phyloP scores from a whole-genome alignment of 2,888 invertebrate genomes.

The Cerceris ruficornis region DNA sequence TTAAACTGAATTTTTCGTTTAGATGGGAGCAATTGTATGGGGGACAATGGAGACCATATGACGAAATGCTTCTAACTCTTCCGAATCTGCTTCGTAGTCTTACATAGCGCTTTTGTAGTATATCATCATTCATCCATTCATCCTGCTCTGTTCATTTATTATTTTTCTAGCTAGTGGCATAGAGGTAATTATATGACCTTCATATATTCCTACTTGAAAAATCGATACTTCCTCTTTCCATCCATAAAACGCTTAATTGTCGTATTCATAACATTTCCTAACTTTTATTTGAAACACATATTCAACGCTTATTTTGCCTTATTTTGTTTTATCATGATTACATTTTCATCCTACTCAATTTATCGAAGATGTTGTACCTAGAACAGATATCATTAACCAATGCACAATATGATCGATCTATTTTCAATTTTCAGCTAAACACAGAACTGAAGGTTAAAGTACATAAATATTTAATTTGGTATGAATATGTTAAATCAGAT shows the following conservation, averaged over 20 bases:
- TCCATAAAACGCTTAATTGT: background rate
- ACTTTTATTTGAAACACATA: background rate
- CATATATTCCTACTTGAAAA: conserved; percentile 24
- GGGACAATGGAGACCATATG: conserved; percentile 78
- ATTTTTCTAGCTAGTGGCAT: conserved; percentile 76
- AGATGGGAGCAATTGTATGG: conserved; percentile 82
- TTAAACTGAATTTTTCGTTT: conserved; percentile 69
- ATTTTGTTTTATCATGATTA: conserved; percentile 1
- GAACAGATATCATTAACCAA: conserved; percentile 29
- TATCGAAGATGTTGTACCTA: conserved; percentile 47
- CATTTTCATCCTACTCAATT: background rate
- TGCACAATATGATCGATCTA: conserved; percentile 38
- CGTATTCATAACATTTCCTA: background rate
- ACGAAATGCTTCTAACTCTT: conserved; percentile 79
- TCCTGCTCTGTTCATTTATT: conserved; percentile 77
- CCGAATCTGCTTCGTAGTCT: conserved; percentile 80
- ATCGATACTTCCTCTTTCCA: conserved; percentile 3
- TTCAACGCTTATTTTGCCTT: background rate
- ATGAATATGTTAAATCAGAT: conserved; percentile 43
- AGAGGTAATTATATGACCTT: conserved; percentile 78
- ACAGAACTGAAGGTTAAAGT: conserved; percentile 63
- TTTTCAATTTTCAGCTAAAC: conserved; percentile 70
- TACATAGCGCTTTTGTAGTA: conserved; percentile 79
- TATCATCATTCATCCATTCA: conserved; percentile 76
- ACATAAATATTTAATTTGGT: conserved; percentile 63